Conservation (phyloP, 2,113 vertebrate genomes). For the Entosphenus tridentatus region DNA sequence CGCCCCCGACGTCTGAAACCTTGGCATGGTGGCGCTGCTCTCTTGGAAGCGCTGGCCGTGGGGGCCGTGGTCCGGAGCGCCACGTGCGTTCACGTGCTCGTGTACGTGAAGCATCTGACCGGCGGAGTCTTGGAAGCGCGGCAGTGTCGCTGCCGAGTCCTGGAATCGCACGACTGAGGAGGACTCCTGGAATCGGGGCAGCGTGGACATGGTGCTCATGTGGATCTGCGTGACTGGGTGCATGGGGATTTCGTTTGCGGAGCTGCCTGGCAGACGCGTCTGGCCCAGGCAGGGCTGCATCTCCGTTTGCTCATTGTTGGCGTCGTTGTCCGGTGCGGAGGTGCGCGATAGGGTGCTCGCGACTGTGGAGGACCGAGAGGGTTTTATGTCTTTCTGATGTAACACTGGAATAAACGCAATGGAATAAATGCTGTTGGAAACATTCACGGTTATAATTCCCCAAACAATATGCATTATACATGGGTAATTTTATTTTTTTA, state of each 20-base stretch:
- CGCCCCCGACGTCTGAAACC: neutral
- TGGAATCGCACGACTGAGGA: slow-evolving; percentile 2
- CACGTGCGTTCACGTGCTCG: neutral
- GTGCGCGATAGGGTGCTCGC: slow-evolving; percentile 3
- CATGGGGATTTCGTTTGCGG: neutral
- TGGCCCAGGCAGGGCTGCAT: slow-evolving; percentile 6
- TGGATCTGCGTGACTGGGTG: neutral
- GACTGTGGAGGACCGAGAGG: neutral
- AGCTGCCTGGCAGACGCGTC: slow-evolving; percentile 1
- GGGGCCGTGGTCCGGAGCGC: neutral
- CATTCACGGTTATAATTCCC: too few relatives aligned
- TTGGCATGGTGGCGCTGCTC: slow-evolving; percentile 1
- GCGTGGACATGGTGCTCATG: neutral
- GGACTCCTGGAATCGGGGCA: neutral
- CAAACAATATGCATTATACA: too few relatives aligned
- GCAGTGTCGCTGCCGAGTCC: neutral
- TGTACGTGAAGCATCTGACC: neutral
- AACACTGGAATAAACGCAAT: too few relatives aligned
- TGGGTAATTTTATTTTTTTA: too few relatives aligned
- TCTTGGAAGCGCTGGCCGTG: neutral
- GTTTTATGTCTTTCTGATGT: too few relatives aligned
- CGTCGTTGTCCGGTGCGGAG: neutral
- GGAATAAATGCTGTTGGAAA: too few relatives aligned
- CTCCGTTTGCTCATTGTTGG: neutral
- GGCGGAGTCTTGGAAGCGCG: neutral